These are phyloP conservation scores for Anoplolepis gracilipes DNA, from an alignment of 1,140 invertebrate species.

Conservation along the genomic window DNA sequence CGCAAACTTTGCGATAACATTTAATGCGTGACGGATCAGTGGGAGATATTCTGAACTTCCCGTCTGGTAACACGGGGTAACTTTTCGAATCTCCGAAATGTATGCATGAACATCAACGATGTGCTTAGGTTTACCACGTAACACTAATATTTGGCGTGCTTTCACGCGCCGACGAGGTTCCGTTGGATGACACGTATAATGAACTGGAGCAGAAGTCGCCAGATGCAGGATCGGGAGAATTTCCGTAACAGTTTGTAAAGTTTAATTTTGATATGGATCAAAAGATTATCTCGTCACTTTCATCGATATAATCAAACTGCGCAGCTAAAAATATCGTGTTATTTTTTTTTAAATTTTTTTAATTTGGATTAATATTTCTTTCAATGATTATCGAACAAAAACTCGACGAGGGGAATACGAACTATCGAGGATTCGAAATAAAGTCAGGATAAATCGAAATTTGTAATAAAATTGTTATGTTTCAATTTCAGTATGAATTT, in stretches of 20 bases:
- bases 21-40: constrained; percentile 6
- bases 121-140: constrained; percentile 13
- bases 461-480: constrained; percentile 10
- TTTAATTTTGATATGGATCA: neutral
- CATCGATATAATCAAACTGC: neutral
- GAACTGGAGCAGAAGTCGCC: neutral
- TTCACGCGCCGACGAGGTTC: neutral
- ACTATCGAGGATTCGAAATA: neutral
- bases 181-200: neutral
- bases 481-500: constrained; percentile 24
- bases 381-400: neutral
- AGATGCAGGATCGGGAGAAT: neutral
- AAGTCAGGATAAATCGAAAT: constrained; percentile 23
- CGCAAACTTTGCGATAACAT: constrained; percentile 39
- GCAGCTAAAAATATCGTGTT: neutral
- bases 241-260: neutral
- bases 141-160: constrained; percentile 27
- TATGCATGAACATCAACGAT: constrained; percentile 14
- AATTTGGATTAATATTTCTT: neutral
- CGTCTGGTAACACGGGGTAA: neutral
- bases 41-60: constrained; percentile 9
- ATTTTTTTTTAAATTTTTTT: neutral
- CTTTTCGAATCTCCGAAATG: neutral
- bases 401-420: neutral
- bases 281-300: neutral